A percentile compares a stretch with the other conserved stretches of the same genome.
These are phyloP conservation scores for Drosophila nigritarsus DNA, from an alignment of 2,888 invertebrate genomes.

Conservation along the genomic window DNA sequence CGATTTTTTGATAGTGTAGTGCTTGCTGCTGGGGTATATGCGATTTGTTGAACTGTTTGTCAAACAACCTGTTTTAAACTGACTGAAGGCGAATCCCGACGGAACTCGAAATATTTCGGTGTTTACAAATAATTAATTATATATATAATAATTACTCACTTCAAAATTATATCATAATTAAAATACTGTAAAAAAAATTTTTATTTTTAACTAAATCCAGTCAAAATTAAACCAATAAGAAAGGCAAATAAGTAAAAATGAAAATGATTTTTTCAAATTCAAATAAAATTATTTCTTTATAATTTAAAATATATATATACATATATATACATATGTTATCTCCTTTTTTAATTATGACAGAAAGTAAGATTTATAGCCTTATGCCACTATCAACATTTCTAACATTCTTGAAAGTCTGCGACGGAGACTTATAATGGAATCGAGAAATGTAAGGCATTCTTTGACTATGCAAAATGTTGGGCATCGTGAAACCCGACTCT, in stretches of 20 bases:
- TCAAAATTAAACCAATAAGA: not conserved
- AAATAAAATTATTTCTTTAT: not conserved
- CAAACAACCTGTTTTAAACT: too few species aligned
- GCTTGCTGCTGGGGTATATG: constrained; percentile 7
- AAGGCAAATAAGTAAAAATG: rapidly evolving
- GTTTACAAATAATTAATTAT: not conserved
- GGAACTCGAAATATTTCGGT: not conserved
- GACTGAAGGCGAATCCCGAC: not conserved
- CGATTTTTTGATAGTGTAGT: not conserved
- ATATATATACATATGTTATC: not conserved
- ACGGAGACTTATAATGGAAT: not conserved
- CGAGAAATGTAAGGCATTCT: not conserved
- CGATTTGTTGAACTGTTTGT: not conserved
- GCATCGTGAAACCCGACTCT: rapidly evolving
- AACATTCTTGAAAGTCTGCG: not conserved
- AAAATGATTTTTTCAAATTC: not conserved
- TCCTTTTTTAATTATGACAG: not conserved
- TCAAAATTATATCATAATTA: not conserved
- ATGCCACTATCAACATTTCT: not conserved
- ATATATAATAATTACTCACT: not conserved
- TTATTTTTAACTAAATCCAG: not conserved
- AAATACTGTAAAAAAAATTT: not conserved
- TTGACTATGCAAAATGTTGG: not conserved
- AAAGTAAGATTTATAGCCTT: not conserved
- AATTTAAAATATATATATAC: not conserved